Conservation (phyloP, 1,140 invertebrate species). For the Hestina assimilis region DNA sequence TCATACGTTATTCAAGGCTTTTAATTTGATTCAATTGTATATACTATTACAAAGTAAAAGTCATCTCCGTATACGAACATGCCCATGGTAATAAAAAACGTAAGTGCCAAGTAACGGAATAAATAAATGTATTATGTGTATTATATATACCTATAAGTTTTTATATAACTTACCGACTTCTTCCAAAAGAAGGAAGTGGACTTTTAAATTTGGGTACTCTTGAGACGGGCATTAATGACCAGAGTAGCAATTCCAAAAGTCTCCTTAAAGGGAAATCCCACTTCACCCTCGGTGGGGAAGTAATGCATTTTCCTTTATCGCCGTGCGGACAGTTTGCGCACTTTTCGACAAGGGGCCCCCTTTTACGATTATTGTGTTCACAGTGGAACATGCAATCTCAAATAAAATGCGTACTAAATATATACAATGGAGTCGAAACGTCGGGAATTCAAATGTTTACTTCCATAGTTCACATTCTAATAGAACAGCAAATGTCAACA, state of each 20-base stretch:
- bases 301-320: slow-evolving; percentile 76
- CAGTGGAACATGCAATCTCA: slow-evolving; percentile 53
- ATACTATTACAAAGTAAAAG: no score
- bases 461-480: no score
- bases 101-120: background rate
- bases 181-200: slow-evolving; percentile 56
- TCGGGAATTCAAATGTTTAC: background rate
- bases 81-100: background rate
- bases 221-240: slow-evolving; percentile 64
- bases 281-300: slow-evolving; percentile 59
- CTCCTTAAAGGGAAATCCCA: slow-evolving; percentile 62
- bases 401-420: slow-evolving; percentile 22
- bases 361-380: slow-evolving; percentile 73
- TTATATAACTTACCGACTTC: slow-evolving; percentile 15
- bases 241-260: slow-evolving; percentile 60
- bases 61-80: no score
- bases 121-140: slow-evolving; percentile 2
- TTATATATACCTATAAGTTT: background rate
- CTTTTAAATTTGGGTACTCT: slow-evolving; percentile 64
- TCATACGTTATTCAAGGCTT: no score
- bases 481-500: no score
- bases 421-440: background rate
- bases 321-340: slow-evolving; percentile 65
- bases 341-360: slow-evolving; percentile 58
- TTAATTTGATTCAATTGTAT: no score